phyloP scores from a whole-genome alignment of 1,140 invertebrate genomes.

The Magallana angulata region DNA sequence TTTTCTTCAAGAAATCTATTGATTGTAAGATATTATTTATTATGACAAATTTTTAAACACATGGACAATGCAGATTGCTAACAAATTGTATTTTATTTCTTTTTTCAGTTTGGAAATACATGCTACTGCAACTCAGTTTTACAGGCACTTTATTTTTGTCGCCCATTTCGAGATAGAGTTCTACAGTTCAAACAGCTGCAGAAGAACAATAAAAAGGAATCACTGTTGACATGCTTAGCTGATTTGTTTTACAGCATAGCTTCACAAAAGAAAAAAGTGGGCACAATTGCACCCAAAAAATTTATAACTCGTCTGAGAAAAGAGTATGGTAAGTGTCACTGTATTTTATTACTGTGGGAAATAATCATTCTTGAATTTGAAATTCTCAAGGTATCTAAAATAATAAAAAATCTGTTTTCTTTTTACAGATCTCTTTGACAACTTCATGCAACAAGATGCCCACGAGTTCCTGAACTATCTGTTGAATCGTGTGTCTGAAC shows the following conservation, averaged over 20 bases:
- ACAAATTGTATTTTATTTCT: background rate
- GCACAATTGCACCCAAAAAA: conserved; percentile 99
- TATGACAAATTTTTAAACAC: background rate
- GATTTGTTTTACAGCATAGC: conserved; percentile 99
- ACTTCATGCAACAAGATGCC: conserved; percentile 99
- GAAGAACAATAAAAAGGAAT: conserved; percentile 98
- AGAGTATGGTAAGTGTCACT: conserved; percentile 91
- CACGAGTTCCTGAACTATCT: conserved; percentile 99
- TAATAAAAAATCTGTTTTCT: background rate
- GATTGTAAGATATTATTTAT: background rate
- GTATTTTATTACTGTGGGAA: background rate
- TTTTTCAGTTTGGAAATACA: conserved; percentile 97
- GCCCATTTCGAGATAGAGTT: conserved; percentile 98
- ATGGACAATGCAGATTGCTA: too few relatives aligned
- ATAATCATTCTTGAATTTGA: background rate
- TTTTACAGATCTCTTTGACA: conserved; percentile 97
- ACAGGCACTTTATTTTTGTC: conserved; percentile 99
- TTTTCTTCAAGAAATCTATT: background rate
- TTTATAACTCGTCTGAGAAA: conserved; percentile 98
- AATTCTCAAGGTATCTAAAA: background rate
- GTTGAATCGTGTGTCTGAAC: conserved; percentile 89
- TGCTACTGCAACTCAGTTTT: conserved; percentile 99
- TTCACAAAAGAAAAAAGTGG: conserved; percentile 99
- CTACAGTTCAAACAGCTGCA: conserved; percentile 97
- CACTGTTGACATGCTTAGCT: conserved; percentile 96